Percentiles rank a stretch among this genome's conserved stretches.
phyloP scores from a whole-genome alignment of 1,140 invertebrate species.

The Sipha flava region DNA sequence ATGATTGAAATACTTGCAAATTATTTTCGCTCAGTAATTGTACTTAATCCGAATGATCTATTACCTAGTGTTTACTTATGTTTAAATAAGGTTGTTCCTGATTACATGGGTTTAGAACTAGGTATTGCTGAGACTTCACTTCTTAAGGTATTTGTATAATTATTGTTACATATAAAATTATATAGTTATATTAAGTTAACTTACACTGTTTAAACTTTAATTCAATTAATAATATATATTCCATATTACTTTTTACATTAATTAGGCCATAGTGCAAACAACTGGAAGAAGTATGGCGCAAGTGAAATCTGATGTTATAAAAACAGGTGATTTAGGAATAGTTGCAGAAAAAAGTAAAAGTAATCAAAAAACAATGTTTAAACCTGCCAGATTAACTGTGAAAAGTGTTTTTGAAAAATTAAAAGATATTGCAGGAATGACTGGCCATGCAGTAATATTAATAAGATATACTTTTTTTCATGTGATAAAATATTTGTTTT shows the following conservation, averaged over 20 bases:
- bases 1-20: slow-evolving; percentile 91
- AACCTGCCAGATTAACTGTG: slow-evolving; percentile 58
- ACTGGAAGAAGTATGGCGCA: slow-evolving; percentile 79
- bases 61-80: slow-evolving; percentile 86
- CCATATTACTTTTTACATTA: not conserved
- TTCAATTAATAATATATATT: too few relatives aligned
- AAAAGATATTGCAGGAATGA: slow-evolving; percentile 81
- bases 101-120: slow-evolving; percentile 80
- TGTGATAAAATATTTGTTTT: slow-evolving; percentile 5
- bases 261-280: slow-evolving; percentile 75
- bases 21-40: slow-evolving; percentile 86
- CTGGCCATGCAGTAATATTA: slow-evolving; percentile 51
- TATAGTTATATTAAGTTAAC: too few relatives aligned
- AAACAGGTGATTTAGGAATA: slow-evolving; percentile 82
- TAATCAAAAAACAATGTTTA: slow-evolving; percentile 83
- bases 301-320: slow-evolving; percentile 71
- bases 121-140: slow-evolving; percentile 90
- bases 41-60: slow-evolving; percentile 79
- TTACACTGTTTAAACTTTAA: too few relatives aligned
- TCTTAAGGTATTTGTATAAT: slow-evolving; percentile 56
- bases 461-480: not conserved
- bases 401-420: slow-evolving; percentile 73
- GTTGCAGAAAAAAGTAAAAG: slow-evolving; percentile 84
- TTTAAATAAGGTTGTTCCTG: slow-evolving; percentile 88
- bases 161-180: not conserved